Base-by-base conservation (phyloP, 2,797 vertebrate species). In the Hozukius guyotensis region DNA sequence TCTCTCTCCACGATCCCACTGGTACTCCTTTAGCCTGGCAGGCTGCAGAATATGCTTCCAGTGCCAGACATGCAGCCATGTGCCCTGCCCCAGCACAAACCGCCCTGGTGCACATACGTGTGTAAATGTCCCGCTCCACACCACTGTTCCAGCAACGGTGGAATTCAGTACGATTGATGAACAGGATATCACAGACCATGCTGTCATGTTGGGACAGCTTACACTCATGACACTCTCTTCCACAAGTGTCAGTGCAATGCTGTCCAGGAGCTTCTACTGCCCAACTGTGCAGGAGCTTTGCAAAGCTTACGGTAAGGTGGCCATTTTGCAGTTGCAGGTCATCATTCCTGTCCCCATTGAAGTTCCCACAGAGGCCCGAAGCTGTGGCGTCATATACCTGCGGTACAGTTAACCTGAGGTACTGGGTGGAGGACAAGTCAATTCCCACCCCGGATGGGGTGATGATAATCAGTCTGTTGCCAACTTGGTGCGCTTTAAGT, bases 291-390 rank as follows among this genome's bases (percentile, higher is more conserved):
- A 82, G 36, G 27, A 91, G 84, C 29, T 72, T 66, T 20, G 63
- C 52, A 29, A 71, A 68, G 53, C 57, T 67, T 36, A 46, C 12
- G 16, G 74, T 8, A 8, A 79, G 69, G 64, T 31, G n/a, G n/a
- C 72, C 80, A 29, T 65, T 70, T 59, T 61, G 65, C 42, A 83
- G 5, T 20, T 78, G n/a, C 67, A 88, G 22, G 36, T 95, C 90
- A 22, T 95, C 90, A 7, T 16, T 56, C 5, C 42, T 32, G 36
- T 89, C 72, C 4, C 80, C 31, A 5, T 84, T 92, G 73, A 91
- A 93, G 80, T 93, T 92, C 20, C 91, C 82, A 36, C 88, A 90
- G 24, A 94, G 89, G 42, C 92, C 91, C 5, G 82, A 89, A n/a
- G 42, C 31, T 66, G 76, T 68, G 71, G 49, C 4, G 1, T 78